Conservation (phyloP, 2,113 vertebrate genomes). For the Plecturocebus donacophilus region DNA sequence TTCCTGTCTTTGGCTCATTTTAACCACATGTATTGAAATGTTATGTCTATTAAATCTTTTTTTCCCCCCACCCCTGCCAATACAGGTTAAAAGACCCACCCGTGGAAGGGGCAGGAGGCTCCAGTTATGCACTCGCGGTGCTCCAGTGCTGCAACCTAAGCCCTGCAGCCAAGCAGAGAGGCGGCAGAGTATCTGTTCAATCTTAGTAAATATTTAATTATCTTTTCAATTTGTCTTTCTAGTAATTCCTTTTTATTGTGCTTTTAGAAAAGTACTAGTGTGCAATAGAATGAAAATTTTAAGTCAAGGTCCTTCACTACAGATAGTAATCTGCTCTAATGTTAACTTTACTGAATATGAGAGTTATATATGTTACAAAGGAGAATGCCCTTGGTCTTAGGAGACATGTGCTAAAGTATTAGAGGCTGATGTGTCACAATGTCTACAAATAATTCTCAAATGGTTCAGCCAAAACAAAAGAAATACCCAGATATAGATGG, state of each 20-base stretch:
- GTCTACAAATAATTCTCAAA: not conserved
- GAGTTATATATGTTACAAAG: not conserved
- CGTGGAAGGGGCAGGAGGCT: not conserved
- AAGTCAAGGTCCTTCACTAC: not conserved
- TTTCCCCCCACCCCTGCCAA: not conserved
- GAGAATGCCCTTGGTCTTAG: not conserved
- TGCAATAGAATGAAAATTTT: not conserved
- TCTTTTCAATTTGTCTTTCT: not conserved
- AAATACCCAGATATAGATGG: not conserved
- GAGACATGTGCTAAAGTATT: not conserved
- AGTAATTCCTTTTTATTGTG: not conserved
- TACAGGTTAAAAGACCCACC: not conserved
- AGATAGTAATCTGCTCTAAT: not conserved
- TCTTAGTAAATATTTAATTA: not conserved
- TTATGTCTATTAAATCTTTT: not conserved
- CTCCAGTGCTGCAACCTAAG: not conserved
- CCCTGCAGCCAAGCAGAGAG: not conserved
- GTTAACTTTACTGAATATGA: not conserved
- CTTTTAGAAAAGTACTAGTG: not conserved
- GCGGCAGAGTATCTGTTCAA: not conserved
- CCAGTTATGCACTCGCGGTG: not conserved
- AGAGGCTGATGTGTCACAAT: not conserved
- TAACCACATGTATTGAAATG: not conserved
- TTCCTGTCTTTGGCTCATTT: conserved; percentile 1
- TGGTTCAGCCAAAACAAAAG: not conserved